Base-by-base conservation (phyloP, 2,797 vertebrate genomes). In the Manis crassicaudata region DNA sequence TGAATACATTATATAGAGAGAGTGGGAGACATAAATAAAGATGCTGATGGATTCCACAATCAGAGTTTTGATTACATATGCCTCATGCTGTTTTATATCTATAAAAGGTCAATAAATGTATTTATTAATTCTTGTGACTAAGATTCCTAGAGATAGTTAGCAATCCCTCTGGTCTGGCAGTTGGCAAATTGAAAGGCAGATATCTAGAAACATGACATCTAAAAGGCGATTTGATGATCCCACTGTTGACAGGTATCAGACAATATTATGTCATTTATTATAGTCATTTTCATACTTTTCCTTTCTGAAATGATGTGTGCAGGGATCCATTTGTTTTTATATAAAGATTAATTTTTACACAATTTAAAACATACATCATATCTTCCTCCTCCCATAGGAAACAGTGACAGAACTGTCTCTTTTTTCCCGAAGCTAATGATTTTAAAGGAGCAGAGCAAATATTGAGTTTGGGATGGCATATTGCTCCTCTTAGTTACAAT, bases 231-330 rank as follows among this genome's bases (percentile, higher is more conserved):
- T 88, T 84, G 60, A 89, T 72, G 79, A 75, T 56, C 23, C 76
- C 68, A 60, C 40, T 70, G 7, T 92, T 88, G 35, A 54, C 72
- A 58, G 76, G 46, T 56, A 60, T 86, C 70, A 84, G 63, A 95
- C 75, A 92, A 80, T 85, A 32, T 95, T 76, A 32, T 77, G 8
- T 76, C 52, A 46, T 17, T 79, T 86, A 92, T 29, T 83, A 52
- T 32, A 79, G 52, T 63, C n/a, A 79, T 95, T 95, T 95, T 90
- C 20, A 46, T 82, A 77, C 43, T 95, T 94, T 91, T 84, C 76
- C 63, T 92, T 90, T 90, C 70, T 73, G 43, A 94, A 87, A 84
- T 85, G 73, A 29, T 58, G 13, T 94, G 90, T 77, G 11, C 18
- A 90, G 37, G 52, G 17, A 93, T 84, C 29, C 70, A 18, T 92